Evolutionary conservation across 2,113 vertebrate genomes (phyloP).

Genomic region (Nothoprocta perdicaria): DNA sequence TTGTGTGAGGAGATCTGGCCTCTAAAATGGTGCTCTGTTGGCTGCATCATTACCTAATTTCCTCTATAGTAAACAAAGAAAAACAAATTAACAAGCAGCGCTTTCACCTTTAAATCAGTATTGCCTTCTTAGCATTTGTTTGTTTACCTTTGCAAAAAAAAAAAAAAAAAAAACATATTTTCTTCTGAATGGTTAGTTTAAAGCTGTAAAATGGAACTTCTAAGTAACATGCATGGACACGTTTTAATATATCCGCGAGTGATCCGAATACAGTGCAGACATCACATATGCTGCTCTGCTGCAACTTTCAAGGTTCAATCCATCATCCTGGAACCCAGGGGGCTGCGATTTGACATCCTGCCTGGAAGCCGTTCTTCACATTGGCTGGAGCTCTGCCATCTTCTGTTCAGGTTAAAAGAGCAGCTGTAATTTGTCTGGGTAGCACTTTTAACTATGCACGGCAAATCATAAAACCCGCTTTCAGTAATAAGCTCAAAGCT

Average conservation of each 20-base stretch:
- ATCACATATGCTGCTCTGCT: slow-evolving; percentile 69
- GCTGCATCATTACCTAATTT: background rate
- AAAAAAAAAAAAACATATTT: background rate
- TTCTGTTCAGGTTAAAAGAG: slow-evolving; percentile 79
- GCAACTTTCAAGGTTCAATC: slow-evolving; percentile 74
- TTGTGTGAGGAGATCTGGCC: background rate
- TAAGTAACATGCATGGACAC: slow-evolving; percentile 33
- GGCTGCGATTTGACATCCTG: slow-evolving; percentile 74
- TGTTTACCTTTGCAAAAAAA: background rate
- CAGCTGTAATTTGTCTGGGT: slow-evolving; percentile 77
- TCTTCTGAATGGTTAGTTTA: background rate
- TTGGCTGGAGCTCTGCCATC: slow-evolving; percentile 75
- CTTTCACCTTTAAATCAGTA: background rate
- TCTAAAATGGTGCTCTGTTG: background rate
- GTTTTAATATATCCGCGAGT: slow-evolving; percentile 68
- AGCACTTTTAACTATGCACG: slow-evolving; percentile 69
- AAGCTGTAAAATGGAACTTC: slow-evolving; percentile 6
- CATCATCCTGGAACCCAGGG: slow-evolving; percentile 69
- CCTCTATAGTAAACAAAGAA: slow-evolving; percentile 8
- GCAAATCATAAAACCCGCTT: slow-evolving; percentile 71
- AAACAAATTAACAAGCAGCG: background rate
- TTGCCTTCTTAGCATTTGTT: background rate
- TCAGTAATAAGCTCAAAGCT: slow-evolving; percentile 70
- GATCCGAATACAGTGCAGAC: slow-evolving; percentile 66
- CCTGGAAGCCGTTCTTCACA: slow-evolving; percentile 72